Conservation (phyloP, 2,888 invertebrate genomes). For the Polydrusus pterygomalis region DNA sequence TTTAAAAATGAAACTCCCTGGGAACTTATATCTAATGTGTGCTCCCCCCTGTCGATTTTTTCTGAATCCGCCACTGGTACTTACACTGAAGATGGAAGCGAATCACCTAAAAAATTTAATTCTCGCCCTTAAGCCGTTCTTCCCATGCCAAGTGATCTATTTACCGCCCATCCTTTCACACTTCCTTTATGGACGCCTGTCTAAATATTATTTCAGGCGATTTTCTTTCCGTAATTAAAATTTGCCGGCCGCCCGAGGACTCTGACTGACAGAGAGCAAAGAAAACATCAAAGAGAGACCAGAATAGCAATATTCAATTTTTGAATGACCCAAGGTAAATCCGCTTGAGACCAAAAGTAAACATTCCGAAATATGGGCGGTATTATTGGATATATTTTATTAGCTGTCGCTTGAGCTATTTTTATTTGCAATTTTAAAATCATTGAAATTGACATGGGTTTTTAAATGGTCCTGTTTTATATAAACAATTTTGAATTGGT, state of each 20-base stretch:
- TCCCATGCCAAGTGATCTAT: constrained; percentile 24
- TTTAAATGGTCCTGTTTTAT: neutral
- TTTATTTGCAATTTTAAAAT: constrained; percentile 1
- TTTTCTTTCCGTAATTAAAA: constrained; percentile 65
- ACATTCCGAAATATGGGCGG: constrained; percentile 38
- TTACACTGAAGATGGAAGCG: too few species aligned
- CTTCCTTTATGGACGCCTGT: constrained; percentile 65
- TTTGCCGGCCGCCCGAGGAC: constrained; percentile 55
- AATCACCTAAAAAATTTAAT: too few species aligned
- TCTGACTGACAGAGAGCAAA: constrained; percentile 43
- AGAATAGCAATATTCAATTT: constrained; percentile 41
- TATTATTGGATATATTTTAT: constrained; percentile 50
- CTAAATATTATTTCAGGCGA: constrained; percentile 67
- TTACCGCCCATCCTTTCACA: constrained; percentile 60
- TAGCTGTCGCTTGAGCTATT: constrained; percentile 38
- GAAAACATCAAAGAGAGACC: constrained; percentile 45
- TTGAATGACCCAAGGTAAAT: constrained; percentile 49
- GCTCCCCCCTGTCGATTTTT: too few species aligned
- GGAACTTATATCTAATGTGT: too few species aligned
- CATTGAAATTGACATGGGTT: neutral
- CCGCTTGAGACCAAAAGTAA: constrained; percentile 43
- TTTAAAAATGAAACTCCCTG: too few species aligned
- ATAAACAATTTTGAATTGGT: neutral
- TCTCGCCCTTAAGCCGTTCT: constrained; percentile 32
- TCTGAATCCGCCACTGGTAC: too few species aligned